Percentiles rank a stretch among this genome's conserved stretches.
Evolutionary conservation across 2,113 vertebrate genomes (phyloP).

Genomic region (Carettochelys insculpta): DNA sequence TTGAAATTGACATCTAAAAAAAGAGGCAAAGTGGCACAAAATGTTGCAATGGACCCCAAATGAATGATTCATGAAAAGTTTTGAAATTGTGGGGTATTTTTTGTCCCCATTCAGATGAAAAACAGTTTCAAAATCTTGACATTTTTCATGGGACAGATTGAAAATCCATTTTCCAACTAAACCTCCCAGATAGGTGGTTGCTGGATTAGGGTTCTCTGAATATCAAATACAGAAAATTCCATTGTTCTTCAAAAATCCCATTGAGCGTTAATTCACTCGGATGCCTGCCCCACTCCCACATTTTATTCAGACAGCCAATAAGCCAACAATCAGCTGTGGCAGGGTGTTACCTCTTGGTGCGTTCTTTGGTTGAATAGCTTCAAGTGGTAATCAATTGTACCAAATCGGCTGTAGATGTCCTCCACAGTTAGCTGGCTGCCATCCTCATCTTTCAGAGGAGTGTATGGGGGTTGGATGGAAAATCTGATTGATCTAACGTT

Average conservation of each 20-base stretch:
- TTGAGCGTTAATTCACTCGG: background rate
- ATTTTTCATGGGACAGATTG: background rate
- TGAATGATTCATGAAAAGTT: background rate
- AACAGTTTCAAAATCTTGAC: background rate
- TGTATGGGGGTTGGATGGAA: conserved; percentile 47
- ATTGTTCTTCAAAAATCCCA: background rate
- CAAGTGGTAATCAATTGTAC: conserved; percentile 57
- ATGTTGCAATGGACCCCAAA: background rate
- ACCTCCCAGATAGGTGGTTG: background rate
- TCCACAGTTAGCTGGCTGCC: conserved; percentile 58
- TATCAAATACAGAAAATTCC: background rate
- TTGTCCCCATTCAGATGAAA: background rate
- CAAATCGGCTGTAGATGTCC: conserved; percentile 66
- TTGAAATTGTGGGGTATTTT: background rate
- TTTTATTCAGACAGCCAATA: fast-evolving
- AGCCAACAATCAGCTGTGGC: background rate
- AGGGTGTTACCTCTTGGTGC: conserved; percentile 67
- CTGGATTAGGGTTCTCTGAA: background rate
- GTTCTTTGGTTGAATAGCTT: conserved; percentile 59
- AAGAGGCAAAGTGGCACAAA: background rate
- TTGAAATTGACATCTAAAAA: background rate
- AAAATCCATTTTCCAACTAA: background rate
- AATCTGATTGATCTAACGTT: conserved; percentile 68
- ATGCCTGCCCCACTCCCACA: background rate
- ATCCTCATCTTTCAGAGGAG: background rate